Base-by-base conservation (phyloP, 2,888 invertebrate genomes). In the Lamellibrachia columna region DNA sequence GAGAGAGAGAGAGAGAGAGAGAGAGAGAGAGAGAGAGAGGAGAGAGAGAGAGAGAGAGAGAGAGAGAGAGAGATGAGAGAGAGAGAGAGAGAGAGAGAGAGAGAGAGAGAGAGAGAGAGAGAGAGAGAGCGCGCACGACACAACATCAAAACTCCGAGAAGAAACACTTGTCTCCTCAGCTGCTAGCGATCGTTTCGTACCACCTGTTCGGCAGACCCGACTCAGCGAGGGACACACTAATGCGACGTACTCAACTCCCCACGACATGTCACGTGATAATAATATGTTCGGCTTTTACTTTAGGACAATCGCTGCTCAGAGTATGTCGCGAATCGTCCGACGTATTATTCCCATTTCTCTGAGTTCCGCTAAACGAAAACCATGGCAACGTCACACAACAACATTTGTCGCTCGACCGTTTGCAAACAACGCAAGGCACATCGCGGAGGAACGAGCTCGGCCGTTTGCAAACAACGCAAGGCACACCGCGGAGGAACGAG, bases 1-100 rank as follows among this genome's bases (percentile, higher is more conserved):
- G 90, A n/a, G 90, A 90, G 90, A 90, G 90, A n/a, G 90, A 90
- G 90, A 90, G 90, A n/a, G 90, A 90, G 90, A 90, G 90, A n/a
- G 90, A 90, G 1, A 90, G 90, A n/a, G 90, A 90, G 40, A n/a
- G n/a, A n/a, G n/a, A n/a, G n/a, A 1, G 1, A 1, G 1, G 90
- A n/a, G 90, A 90, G 90, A 90, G 90, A n/a, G 90, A 90, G 90
- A 90, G 90, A n/a, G 90, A 90, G 90, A 90, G 90, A n/a, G 90
- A 90, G 90, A 40, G 40, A 40, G 40, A 40, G 40, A 40, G 40
- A 40, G 40, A 40, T n/a, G 40, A 40, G 40, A 40, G 90, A 90
- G 90, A 90, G 90, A n/a, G 90, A 90, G 90, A 90, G 90, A n/a
- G 90, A 90, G 90, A 90, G 90, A n/a, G 90, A 90, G 90, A 90